Evolutionary conservation across 2,113 vertebrate genomes (phyloP).

Genomic region (Varanus komodoensis): DNA sequence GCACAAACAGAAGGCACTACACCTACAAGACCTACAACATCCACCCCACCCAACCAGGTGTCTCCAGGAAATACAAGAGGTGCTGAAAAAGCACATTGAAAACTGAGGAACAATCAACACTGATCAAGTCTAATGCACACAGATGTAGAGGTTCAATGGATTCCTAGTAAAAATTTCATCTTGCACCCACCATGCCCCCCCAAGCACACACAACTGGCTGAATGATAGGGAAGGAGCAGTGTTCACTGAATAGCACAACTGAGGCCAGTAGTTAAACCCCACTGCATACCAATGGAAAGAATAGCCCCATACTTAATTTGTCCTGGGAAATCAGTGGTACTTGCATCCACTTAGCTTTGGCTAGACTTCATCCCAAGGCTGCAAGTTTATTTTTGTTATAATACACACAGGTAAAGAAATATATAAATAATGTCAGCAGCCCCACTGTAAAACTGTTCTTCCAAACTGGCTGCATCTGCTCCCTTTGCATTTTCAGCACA

Average conservation of each 20-base stretch:
- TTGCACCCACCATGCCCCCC: background rate
- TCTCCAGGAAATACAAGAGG: background rate
- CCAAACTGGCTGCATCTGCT: slow-evolving; percentile 15
- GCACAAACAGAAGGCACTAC: background rate
- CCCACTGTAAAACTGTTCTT: background rate
- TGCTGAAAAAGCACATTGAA: background rate
- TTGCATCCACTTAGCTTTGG: background rate
- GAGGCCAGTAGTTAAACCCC: background rate
- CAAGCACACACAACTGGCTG: too few species aligned
- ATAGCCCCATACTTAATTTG: background rate
- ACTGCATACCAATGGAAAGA: background rate
- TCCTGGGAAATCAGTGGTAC: background rate
- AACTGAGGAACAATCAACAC: background rate
- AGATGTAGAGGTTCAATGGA: background rate
- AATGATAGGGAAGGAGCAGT: background rate
- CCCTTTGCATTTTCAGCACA: background rate
- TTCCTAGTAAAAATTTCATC: background rate
- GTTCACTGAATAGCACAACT: background rate
- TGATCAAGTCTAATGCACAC: slow-evolving; percentile 3
- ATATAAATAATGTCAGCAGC: background rate
- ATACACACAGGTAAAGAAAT: background rate
- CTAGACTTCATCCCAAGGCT: background rate
- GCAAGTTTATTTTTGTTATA: background rate
- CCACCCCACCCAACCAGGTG: too few species aligned
- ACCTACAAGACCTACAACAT: too few species aligned